Conservation (phyloP, 1,140 invertebrate species). For the Thereuonema tuberculata region DNA sequence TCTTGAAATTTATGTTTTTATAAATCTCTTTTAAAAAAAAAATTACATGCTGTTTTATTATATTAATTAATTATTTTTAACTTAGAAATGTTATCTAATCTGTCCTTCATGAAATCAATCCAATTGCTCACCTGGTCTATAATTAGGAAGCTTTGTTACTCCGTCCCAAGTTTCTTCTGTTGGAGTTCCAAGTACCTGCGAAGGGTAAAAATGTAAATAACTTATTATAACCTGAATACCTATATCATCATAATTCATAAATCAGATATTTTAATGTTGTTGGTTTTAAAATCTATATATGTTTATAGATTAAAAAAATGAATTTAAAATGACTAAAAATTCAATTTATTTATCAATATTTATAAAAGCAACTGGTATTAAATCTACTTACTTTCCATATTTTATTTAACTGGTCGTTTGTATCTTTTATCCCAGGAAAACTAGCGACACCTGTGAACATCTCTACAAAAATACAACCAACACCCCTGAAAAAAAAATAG, state of each 20-base stretch:
- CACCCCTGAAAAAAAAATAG: conserved; percentile 47
- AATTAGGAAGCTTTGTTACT: conserved; percentile 68
- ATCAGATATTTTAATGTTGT: neutral
- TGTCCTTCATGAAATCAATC: conserved; percentile 8
- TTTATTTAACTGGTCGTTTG: conserved; percentile 89
- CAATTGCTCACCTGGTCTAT: conserved; percentile 40
- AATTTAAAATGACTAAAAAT: neutral
- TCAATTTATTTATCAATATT: neutral
- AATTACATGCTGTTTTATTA: no score
- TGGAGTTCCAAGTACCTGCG: conserved; percentile 73
- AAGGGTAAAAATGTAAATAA: no score
- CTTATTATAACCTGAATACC: conserved; percentile 10
- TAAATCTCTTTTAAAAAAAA: no score
- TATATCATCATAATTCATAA: neutral
- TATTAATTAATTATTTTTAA: no score
- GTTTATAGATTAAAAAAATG: neutral
- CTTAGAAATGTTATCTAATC: no score
- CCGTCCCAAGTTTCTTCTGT: conserved; percentile 81
- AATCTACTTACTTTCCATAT: conserved; percentile 65
- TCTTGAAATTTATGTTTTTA: no score
- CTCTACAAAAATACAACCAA: conserved; percentile 95
- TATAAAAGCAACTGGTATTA: neutral
- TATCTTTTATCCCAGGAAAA: conserved; percentile 88
- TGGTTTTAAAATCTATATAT: neutral
- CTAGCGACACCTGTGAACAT: conserved; percentile 92